These are phyloP conservation scores for Pipra filicauda DNA, from an alignment of 2,113 vertebrate species.

Conservation along the genomic window DNA sequence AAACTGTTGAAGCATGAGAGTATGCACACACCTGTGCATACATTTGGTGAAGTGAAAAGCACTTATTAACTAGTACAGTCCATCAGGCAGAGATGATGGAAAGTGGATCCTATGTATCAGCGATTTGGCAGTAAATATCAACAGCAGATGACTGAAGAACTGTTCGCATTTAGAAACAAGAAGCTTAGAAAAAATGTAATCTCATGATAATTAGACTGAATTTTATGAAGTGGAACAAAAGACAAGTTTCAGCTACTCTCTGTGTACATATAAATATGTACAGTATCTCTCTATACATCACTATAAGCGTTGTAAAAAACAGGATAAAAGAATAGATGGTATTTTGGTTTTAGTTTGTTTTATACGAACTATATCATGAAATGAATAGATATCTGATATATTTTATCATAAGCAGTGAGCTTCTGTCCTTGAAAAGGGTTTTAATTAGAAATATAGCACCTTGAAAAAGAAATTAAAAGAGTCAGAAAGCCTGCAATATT, in stretches of 20 bases:
- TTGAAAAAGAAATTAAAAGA: not conserved
- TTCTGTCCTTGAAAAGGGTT: not conserved
- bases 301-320: not conserved
- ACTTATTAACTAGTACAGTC: not conserved
- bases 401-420: not conserved
- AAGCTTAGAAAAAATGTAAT: not conserved
- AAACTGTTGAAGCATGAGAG: not conserved
- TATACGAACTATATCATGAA: not conserved
- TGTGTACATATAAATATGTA: not conserved
- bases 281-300: not conserved
- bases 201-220: accelerated
- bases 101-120: not conserved
- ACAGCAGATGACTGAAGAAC: not conserved
- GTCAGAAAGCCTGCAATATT: not conserved
- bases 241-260: not conserved
- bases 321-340: not conserved
- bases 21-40: not conserved
- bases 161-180: not conserved
- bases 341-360: not conserved
- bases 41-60: not conserved
- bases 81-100: not conserved
- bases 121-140: not conserved
- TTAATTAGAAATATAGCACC: not conserved
- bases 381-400: not conserved
- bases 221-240: not conserved